These are phyloP conservation scores for Acronicta psi DNA, from an alignment of 2,888 invertebrate genomes.

Conservation along the genomic window DNA sequence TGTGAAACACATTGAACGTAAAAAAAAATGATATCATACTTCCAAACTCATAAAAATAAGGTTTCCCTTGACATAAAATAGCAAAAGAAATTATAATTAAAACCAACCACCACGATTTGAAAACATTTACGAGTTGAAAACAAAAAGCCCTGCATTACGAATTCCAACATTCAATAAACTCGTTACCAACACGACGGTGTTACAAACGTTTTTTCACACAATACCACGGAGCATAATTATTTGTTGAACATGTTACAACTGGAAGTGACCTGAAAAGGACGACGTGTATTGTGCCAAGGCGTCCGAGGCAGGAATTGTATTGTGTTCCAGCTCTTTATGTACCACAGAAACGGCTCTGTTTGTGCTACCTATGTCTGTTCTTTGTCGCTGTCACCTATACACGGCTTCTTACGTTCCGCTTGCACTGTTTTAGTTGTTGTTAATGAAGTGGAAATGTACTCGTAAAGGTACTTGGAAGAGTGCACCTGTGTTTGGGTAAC, in stretches of 20 bases:
- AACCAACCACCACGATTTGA: background rate
- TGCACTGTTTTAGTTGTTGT: constrained; percentile 50
- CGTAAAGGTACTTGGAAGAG: constrained; percentile 14
- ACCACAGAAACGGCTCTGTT: constrained; percentile 72
- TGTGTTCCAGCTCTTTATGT: constrained; percentile 77
- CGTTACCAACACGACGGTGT: constrained; percentile 31
- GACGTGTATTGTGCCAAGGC: constrained; percentile 77
- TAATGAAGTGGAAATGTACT: constrained; percentile 50
- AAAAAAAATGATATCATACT: too few relatives aligned
- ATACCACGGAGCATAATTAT: constrained; percentile 73
- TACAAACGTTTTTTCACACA: constrained; percentile 67
- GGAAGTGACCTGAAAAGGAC: constrained; percentile 86
- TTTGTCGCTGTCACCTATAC: constrained; percentile 76
- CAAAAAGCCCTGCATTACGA: constrained; percentile 21
- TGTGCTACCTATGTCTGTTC: constrained; percentile 68
- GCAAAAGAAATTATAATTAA: background rate
- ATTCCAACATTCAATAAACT: constrained; percentile 44
- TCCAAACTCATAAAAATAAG: background rate
- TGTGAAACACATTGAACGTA: too few relatives aligned
- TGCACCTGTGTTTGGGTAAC: constrained; percentile 34
- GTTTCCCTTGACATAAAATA: background rate
- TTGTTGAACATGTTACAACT: constrained; percentile 79
- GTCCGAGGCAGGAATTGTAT: constrained; percentile 82
- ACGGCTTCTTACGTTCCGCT: constrained; percentile 53
- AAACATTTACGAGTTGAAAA: constrained; percentile 1